Conservation (phyloP, 2,888 invertebrate genomes). For the Apamea monoglypha region DNA sequence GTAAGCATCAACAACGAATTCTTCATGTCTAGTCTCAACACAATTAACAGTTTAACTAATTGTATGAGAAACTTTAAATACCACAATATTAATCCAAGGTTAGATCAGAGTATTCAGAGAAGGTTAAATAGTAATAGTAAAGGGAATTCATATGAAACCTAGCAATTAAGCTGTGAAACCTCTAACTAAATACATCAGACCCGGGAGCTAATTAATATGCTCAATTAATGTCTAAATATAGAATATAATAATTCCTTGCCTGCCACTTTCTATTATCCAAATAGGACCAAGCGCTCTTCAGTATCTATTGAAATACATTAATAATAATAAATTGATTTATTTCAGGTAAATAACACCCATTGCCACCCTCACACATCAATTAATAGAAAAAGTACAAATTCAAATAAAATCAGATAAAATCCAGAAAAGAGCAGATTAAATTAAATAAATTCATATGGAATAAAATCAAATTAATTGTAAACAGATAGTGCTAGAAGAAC, state of each 20-base stretch:
- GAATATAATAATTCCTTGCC: not conserved
- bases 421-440: no score
- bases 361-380: no score
- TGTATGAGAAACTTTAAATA: conserved; percentile 11
- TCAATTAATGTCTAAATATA: conserved; percentile 23
- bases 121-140: not conserved
- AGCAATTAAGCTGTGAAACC: conserved; percentile 21
- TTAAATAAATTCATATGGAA: no score
- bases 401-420: no score
- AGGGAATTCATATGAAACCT: conserved; percentile 32
- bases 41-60: not conserved
- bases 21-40: not conserved
- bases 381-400: no score
- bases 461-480: no score
- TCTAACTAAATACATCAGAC: conserved; percentile 22
- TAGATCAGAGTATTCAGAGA: conserved; percentile 13
- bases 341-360: no score
- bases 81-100: conserved; percentile 1
- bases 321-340: no score
- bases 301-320: no score
- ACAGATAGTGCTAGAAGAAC: no score
- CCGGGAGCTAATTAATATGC: conserved; percentile 10
- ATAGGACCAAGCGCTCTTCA: no score
- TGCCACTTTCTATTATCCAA: no score
- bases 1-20: not conserved